Percentiles rank a stretch among this genome's conserved stretches.
Conservation (phyloP, 2,888 invertebrate species). For the Charanyca ferruginea region DNA sequence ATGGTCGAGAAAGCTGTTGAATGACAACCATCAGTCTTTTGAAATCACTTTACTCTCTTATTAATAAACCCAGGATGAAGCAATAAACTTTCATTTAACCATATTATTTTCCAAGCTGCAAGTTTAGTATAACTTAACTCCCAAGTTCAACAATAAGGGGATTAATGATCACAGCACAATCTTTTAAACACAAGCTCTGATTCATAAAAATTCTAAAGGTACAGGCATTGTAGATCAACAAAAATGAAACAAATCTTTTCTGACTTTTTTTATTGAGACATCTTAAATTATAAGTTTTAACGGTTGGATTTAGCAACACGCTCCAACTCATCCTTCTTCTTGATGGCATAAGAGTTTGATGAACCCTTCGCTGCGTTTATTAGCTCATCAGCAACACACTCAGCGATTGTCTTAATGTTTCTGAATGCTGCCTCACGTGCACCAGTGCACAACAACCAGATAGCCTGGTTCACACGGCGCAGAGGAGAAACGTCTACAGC, state of each 20-base stretch:
- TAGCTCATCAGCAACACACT: constrained; percentile 99
- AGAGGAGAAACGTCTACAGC: constrained; percentile 99
- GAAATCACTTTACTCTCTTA: no score
- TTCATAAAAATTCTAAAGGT: no score
- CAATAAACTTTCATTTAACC: no score
- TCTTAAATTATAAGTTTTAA: constrained; percentile 92
- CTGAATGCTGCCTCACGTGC: constrained; percentile 99
- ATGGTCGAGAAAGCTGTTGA: no score
- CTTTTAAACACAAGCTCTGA: no score
- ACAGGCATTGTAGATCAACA: background rate
- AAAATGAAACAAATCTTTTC: constrained; percentile 31
- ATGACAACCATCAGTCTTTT: no score
- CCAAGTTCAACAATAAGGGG: no score
- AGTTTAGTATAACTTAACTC: no score
- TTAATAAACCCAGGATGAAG: no score
- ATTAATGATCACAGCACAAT: no score
- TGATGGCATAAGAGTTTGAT: constrained; percentile 99
- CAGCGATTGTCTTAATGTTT: constrained; percentile 99
- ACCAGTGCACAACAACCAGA: constrained; percentile 99
- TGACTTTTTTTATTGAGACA: constrained; percentile 67
- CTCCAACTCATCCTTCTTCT: constrained; percentile 99
- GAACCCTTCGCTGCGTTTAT: constrained; percentile 99
- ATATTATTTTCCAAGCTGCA: no score
- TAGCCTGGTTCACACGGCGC: constrained; percentile 99
- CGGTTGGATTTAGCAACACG: constrained; percentile 99